Percentiles rank a stretch among this genome's conserved stretches.
These are phyloP conservation scores for Triplophysa tibetana DNA, from an alignment of 2,113 vertebrate genomes.

Conservation along the genomic window DNA sequence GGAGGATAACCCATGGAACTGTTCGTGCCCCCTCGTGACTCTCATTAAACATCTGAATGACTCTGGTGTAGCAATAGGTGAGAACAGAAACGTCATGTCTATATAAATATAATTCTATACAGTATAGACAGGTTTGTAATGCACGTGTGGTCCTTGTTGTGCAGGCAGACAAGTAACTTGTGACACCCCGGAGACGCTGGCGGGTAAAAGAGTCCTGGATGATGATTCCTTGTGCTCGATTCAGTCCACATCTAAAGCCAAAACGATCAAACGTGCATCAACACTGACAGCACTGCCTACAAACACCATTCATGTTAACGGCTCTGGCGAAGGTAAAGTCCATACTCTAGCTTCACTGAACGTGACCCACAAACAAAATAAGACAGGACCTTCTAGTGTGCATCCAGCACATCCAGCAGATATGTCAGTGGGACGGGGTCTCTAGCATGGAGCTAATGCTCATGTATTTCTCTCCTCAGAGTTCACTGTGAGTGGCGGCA, in stretches of 20 bases:
- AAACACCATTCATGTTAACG: not conserved
- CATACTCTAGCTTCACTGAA: not conserved
- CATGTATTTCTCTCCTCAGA: conserved; percentile 38
- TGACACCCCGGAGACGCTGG: conserved; percentile 43
- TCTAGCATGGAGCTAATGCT: not conserved
- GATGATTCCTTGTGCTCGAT: conserved; percentile 26
- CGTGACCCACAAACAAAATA: not conserved
- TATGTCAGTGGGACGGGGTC: not conserved
- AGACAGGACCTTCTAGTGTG: too few relatives aligned
- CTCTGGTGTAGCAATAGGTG: conserved; percentile 72
- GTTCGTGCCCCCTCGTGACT: conserved; percentile 74
- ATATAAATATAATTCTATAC: too few relatives aligned
- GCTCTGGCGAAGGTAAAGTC: not conserved
- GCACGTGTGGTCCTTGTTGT: not conserved
- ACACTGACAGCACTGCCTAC: not conserved
- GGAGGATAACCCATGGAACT: conserved; percentile 83
- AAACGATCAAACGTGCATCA: not conserved
- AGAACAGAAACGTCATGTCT: conserved; percentile 34
- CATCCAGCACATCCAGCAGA: not conserved
- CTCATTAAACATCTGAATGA: conserved; percentile 66
- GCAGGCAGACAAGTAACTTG: conserved; percentile 48
- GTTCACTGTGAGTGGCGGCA: not conserved
- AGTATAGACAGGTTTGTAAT: not conserved
- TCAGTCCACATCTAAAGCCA: not conserved
- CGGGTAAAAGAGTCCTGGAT: conserved; percentile 41